Conservation (phyloP, 1,140 invertebrate species). For the Nasonia longicornis region DNA sequence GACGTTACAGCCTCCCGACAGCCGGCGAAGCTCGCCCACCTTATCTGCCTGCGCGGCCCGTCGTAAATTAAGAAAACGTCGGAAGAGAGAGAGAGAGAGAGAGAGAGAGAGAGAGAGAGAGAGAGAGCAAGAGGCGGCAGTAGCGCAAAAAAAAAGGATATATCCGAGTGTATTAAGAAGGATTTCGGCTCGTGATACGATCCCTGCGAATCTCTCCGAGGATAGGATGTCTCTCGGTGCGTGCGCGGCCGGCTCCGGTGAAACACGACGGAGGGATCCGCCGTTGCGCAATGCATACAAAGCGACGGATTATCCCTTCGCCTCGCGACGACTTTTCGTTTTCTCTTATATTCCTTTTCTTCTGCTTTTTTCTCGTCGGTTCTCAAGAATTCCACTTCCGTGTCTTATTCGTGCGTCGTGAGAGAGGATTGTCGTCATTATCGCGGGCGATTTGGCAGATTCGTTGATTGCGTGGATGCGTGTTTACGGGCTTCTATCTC, state of each 20-base stretch:
- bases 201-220: background rate
- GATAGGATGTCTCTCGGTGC: background rate
- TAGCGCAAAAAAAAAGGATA: background rate
- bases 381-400: background rate
- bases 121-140: background rate
- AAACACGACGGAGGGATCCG: slow-evolving; percentile 5
- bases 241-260: background rate
- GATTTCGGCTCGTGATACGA: slow-evolving; percentile 22
- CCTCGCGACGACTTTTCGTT: background rate
- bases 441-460: background rate
- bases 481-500: background rate
- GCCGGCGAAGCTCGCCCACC: background rate
- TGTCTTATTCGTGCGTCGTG: background rate
- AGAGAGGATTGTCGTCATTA: background rate
- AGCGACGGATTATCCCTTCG: slow-evolving; percentile 37
- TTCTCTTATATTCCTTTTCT: background rate
- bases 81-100: background rate
- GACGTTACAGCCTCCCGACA: background rate
- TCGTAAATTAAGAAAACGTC: slow-evolving; percentile 14
- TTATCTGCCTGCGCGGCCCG: background rate
- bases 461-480: background rate
- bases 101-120: background rate
- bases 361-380: background rate
- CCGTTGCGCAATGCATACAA: slow-evolving; percentile 38
- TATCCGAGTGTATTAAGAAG: slow-evolving; percentile 22